phyloP scores from a whole-genome alignment of 35 echinoderm and acorn worm genomes.

The Amphiura filiformis region DNA sequence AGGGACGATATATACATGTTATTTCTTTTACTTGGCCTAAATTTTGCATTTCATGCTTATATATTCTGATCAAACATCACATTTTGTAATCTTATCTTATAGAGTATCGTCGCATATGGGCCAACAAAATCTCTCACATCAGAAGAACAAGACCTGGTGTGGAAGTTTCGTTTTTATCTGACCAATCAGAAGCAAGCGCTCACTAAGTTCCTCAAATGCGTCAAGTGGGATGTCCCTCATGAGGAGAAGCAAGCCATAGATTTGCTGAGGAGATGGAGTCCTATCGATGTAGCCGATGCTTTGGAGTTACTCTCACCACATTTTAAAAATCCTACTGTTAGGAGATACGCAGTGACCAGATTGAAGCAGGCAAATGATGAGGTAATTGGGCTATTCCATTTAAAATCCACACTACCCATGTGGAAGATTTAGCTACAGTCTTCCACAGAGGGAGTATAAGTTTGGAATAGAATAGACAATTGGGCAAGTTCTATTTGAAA shows the following conservation, averaged over 20 bases:
- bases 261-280: slow-evolving; percentile 72
- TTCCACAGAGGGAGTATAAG: too few species aligned
- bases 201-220: slow-evolving; percentile 94
- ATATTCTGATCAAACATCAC: too few species aligned
- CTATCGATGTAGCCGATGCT: slow-evolving; percentile 92
- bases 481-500: too few species aligned
- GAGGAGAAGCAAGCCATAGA: slow-evolving; percentile 96
- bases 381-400: too few species aligned
- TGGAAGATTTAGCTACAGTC: too few species aligned
- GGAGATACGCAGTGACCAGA: slow-evolving; percentile 84
- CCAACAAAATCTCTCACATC: slow-evolving; percentile 77
- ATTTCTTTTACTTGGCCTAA: too few species aligned
- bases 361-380: slow-evolving; percentile 91
- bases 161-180: slow-evolving; percentile 92
- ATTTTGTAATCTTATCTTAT: too few species aligned
- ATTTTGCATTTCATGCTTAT: too few species aligned
- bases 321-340: slow-evolving; percentile 82
- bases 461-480: too few species aligned
- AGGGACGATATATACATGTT: too few species aligned
- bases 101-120: slow-evolving; percentile 85
- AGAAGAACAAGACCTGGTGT: slow-evolving; percentile 86
- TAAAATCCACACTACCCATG: too few species aligned
- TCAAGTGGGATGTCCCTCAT: slow-evolving; percentile 92
- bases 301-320: slow-evolving; percentile 91
- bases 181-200: slow-evolving; percentile 94